Percentiles rank a stretch among this genome's conserved stretches.
Conservation (phyloP, 1,140 invertebrate genomes). For the Sarcophaga peregrina region DNA sequence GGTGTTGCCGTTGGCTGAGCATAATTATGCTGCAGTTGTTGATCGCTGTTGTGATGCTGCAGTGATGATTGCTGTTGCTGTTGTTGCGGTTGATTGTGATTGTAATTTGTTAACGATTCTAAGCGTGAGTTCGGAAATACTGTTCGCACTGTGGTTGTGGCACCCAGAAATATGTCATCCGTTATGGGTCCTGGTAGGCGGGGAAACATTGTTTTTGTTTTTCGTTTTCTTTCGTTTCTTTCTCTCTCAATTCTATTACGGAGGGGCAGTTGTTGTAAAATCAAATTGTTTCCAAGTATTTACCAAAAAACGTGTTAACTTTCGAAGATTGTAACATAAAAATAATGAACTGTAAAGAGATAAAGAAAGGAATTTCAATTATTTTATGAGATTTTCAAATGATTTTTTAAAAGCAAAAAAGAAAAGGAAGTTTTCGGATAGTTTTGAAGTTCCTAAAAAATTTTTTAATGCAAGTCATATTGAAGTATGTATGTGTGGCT, state of each 20-base stretch:
- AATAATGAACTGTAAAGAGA: no score
- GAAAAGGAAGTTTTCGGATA: neutral
- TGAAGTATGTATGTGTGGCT: no score
- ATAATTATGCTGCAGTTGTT: slow-evolving; percentile 27
- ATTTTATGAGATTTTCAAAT: neutral
- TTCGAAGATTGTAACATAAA: no score
- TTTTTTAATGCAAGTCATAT: no score
- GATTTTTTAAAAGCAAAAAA: no score
- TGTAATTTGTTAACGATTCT: slow-evolving; percentile 53
- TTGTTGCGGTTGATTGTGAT: slow-evolving; percentile 5
- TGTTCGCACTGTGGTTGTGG: slow-evolving; percentile 58
- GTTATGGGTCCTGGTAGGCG: slow-evolving; percentile 52
- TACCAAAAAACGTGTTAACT: no score
- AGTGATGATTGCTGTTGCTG: slow-evolving; percentile 5
- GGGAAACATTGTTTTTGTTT: slow-evolving; percentile 57
- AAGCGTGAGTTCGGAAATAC: slow-evolving; percentile 63
- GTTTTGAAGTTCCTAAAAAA: neutral
- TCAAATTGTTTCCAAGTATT: no score
- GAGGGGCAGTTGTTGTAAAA: no score
- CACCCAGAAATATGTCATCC: slow-evolving; percentile 60
- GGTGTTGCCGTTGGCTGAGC: slow-evolving; percentile 25
- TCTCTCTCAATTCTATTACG: neutral
- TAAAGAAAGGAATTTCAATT: no score
- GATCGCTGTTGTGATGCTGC: slow-evolving; percentile 23
- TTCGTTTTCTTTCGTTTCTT: no score